Evolutionary conservation across 2,888 invertebrate species (phyloP).

Genomic region (Serrognathus titanus): DNA sequence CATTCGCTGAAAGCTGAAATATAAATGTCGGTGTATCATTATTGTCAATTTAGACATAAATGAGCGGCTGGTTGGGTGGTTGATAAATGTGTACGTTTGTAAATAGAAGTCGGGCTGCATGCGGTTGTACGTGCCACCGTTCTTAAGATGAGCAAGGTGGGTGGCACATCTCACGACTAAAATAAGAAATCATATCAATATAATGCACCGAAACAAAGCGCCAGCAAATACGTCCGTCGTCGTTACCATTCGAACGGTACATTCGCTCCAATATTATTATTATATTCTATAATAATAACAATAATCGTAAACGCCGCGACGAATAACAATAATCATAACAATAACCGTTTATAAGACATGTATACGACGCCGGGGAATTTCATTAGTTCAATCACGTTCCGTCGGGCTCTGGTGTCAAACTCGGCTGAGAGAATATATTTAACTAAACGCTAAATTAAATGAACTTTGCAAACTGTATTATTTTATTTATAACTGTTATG

Average conservation of each 20-base stretch:
- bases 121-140: constrained; percentile 33
- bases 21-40: constrained; percentile 36
- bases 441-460: constrained; percentile 6
- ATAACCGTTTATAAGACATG: constrained; percentile 45
- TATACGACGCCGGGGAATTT: constrained; percentile 43
- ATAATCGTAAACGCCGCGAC: constrained; percentile 29
- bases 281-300: constrained; percentile 30
- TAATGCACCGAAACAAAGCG: constrained; percentile 17
- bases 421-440: constrained; percentile 15
- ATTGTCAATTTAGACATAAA: constrained; percentile 45
- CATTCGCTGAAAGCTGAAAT: not conserved
- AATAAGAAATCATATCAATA: constrained; percentile 20
- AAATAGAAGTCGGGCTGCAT: constrained; percentile 43
- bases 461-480: not conserved
- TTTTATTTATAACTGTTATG: not conserved
- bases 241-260: constrained; percentile 8
- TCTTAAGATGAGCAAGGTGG: constrained; percentile 31
- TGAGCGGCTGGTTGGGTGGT: constrained; percentile 37
- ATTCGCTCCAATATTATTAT: constrained; percentile 20
- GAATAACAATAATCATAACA: constrained; percentile 48
- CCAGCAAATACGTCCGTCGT: constrained; percentile 19
- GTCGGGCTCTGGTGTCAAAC: constrained; percentile 26
- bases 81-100: constrained; percentile 43
- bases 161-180: constrained; percentile 29
- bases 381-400: constrained; percentile 45